These are phyloP conservation scores for Heliconius himera DNA, from an alignment of 1,140 invertebrate genomes.

Conservation along the genomic window DNA sequence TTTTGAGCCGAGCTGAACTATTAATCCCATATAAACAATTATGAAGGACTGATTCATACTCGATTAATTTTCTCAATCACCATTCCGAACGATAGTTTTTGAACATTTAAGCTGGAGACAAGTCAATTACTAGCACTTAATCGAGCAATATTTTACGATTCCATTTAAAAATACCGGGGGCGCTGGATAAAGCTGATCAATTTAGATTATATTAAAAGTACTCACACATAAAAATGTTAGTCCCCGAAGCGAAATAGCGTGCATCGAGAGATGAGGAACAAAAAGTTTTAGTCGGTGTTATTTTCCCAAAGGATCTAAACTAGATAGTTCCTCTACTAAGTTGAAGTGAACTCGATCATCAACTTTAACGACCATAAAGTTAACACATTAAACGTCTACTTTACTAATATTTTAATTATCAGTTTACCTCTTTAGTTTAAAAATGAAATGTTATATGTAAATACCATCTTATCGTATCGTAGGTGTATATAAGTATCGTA, in stretches of 20 bases:
- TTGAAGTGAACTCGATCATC: constrained; percentile 66
- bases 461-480: no score
- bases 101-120: constrained; percentile 59
- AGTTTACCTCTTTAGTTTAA: not conserved
- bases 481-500: no score
- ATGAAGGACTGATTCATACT: constrained; percentile 59
- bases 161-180: constrained; percentile 59
- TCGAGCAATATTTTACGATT: constrained; percentile 58
- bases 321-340: constrained; percentile 52
- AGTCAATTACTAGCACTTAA: constrained; percentile 64
- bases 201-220: constrained; percentile 53
- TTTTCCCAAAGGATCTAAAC: constrained; percentile 67
- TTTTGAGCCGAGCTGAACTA: constrained; percentile 51
- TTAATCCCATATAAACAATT: constrained; percentile 72
- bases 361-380: constrained; percentile 69
- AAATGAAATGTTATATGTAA: not conserved
- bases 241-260: constrained; percentile 36
- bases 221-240: constrained; percentile 46
- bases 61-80: constrained; percentile 60
- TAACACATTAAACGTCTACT: constrained; percentile 60
- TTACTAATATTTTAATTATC: constrained; percentile 56
- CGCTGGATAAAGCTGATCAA: constrained; percentile 49
- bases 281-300: constrained; percentile 60
- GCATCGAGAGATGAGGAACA: constrained; percentile 42
- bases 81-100: constrained; percentile 44